Percentiles rank a stretch among this genome's conserved stretches.
Evolutionary conservation across 2,113 vertebrate genomes (phyloP).

Genomic region (Morone chrysops): DNA sequence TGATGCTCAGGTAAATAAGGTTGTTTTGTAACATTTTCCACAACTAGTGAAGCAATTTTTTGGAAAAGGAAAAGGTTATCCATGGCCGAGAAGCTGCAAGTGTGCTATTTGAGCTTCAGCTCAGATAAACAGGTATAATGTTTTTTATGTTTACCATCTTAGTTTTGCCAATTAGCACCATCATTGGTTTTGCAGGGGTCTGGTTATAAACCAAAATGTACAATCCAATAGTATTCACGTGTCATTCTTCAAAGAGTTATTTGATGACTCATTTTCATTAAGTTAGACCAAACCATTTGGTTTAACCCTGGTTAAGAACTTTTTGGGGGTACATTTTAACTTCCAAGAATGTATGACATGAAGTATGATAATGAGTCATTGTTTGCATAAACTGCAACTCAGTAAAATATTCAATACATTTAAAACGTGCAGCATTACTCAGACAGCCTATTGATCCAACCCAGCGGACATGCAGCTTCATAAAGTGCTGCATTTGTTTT

Average conservation of each 20-base stretch:
- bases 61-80: not conserved
- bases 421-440: constrained; percentile 18
- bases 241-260: not conserved
- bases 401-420: constrained; percentile 2
- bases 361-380: constrained; percentile 1
- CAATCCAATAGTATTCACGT: not conserved
- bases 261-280: not conserved
- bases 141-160: not conserved
- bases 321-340: not conserved
- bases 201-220: not conserved
- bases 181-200: no score
- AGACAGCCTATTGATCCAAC: constrained; percentile 13
- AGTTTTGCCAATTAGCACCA: no score
- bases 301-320: not conserved
- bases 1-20: constrained; percentile 7
- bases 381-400: not conserved
- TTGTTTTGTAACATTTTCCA: not conserved
- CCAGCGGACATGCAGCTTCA: constrained; percentile 31
- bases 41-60: not conserved
- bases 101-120: no score
- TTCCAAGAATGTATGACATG: not conserved
- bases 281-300: not conserved
- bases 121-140: no score
- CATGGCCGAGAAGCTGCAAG: no score
- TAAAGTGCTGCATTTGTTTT: constrained; percentile 28